phyloP scores from a whole-genome alignment of 2,888 invertebrate genomes.

The Ectemnius cavifrons region DNA sequence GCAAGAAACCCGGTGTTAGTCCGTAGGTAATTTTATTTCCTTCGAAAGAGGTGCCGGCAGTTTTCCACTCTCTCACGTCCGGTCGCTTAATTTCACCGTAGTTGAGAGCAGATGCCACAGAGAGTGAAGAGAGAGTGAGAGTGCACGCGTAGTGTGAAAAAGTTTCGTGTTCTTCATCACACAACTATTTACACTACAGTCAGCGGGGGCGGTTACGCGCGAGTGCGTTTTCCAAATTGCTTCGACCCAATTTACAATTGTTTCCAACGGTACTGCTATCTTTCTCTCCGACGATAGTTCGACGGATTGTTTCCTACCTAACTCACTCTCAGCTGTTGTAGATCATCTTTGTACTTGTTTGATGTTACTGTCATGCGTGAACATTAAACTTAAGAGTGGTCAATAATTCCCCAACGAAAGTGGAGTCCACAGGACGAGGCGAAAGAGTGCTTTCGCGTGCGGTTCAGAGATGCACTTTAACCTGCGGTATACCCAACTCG shows the following conservation, averaged over 20 bases:
- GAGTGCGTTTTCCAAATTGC: not conserved
- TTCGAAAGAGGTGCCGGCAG: constrained; percentile 1
- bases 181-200: not conserved
- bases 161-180: constrained; percentile 6
- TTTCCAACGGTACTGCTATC: not conserved
- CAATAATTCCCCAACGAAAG: constrained; percentile 26
- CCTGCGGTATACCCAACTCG: no score
- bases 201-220: not conserved
- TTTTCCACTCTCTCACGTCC: constrained; percentile 2
- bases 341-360: constrained; percentile 3
- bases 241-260: not conserved
- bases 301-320: not conserved
- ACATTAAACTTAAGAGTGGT: constrained; percentile 50
- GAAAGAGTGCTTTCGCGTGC: not conserved
- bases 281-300: not conserved
- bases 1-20: not conserved
- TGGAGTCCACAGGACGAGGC: not conserved
- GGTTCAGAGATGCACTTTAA: no score
- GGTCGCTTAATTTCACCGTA: not conserved
- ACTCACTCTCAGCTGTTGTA: no score
- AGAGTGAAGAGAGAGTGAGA: not conserved
- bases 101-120: not conserved
- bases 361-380: constrained; percentile 23
- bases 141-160: not conserved
- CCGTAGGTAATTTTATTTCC: constrained; percentile 6